Evolutionary conservation across 2,113 vertebrate species (phyloP).

Genomic region (Myrmecophaga tridactyla): DNA sequence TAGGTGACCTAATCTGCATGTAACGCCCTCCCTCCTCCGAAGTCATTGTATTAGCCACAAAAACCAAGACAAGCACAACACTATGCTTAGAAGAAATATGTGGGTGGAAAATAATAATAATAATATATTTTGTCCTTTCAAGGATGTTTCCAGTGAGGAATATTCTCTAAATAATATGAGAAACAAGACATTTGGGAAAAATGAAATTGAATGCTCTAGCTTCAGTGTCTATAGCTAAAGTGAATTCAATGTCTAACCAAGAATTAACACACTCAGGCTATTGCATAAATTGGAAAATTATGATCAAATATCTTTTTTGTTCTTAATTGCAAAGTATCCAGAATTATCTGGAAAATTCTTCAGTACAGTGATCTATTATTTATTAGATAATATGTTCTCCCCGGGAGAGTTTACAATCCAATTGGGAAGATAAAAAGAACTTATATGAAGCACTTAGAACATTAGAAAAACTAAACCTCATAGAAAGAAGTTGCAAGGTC

Average conservation of each 20-base stretch:
- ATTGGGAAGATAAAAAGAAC: not conserved
- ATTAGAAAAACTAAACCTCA: not conserved
- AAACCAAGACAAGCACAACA: not conserved
- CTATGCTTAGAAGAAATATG: not conserved
- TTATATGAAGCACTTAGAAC: not conserved
- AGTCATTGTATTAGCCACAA: not conserved
- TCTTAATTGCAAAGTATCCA: not conserved
- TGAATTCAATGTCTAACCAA: not conserved
- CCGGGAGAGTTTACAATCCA: not conserved
- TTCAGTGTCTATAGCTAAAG: not conserved
- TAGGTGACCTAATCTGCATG: not conserved
- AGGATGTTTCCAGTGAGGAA: not conserved
- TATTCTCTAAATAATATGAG: constrained; percentile 37
- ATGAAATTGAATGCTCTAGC: not conserved
- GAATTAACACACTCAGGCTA: not conserved
- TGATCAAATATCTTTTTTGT: not conserved
- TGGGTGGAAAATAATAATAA: not conserved
- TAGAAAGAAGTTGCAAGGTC: not conserved
- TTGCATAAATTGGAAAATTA: not conserved
- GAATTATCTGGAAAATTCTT: not conserved
- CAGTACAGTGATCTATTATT: not conserved
- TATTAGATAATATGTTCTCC: not conserved
- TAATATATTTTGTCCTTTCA: not conserved
- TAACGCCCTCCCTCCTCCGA: not conserved
- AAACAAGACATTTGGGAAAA: not conserved